phyloP scores from a whole-genome alignment of 2,113 vertebrate genomes.

The Bothrops jararaca region DNA sequence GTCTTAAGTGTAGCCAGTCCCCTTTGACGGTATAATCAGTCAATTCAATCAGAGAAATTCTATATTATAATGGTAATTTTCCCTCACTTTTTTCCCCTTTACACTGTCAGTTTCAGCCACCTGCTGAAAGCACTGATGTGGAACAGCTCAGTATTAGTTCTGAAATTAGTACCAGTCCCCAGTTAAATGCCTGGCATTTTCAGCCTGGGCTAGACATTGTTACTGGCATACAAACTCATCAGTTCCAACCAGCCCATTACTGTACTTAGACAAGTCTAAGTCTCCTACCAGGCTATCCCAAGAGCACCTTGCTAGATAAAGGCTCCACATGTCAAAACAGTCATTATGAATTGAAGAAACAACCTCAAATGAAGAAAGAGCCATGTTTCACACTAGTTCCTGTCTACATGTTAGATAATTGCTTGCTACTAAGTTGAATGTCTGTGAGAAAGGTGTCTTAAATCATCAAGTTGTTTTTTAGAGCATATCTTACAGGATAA shows the following conservation, averaged over 20 bases:
- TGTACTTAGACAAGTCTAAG: constrained; percentile 63
- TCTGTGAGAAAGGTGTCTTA: not conserved
- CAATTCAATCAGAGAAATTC: constrained; percentile 85
- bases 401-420: not conserved
- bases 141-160: constrained; percentile 94
- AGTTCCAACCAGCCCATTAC: constrained; percentile 72
- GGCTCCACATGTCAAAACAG: constrained; percentile 28
- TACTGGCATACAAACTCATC: constrained; percentile 82
- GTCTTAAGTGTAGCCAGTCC: constrained; percentile 62
- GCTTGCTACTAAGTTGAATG: not conserved
- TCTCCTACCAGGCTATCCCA: constrained; percentile 62
- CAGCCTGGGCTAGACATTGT: constrained; percentile 71
- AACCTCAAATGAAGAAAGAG: constrained; percentile 3
- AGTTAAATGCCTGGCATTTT: constrained; percentile 89
- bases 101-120: constrained; percentile 81
- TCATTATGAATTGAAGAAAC: constrained; percentile 41
- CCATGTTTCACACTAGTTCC: not conserved
- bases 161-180: constrained; percentile 94
- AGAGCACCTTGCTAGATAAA: constrained; percentile 55
- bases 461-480: not conserved
- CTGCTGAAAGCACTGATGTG: constrained; percentile 83
- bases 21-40: constrained; percentile 81
- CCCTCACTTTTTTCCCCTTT: constrained; percentile 71
- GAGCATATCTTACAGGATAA: constrained; percentile 15
- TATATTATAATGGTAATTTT: constrained; percentile 84